Percentiles rank a stretch among this genome's conserved stretches.
Evolutionary conservation across 2,797 vertebrate genomes (phyloP).

Genomic region (Meriones psammophilus): DNA sequence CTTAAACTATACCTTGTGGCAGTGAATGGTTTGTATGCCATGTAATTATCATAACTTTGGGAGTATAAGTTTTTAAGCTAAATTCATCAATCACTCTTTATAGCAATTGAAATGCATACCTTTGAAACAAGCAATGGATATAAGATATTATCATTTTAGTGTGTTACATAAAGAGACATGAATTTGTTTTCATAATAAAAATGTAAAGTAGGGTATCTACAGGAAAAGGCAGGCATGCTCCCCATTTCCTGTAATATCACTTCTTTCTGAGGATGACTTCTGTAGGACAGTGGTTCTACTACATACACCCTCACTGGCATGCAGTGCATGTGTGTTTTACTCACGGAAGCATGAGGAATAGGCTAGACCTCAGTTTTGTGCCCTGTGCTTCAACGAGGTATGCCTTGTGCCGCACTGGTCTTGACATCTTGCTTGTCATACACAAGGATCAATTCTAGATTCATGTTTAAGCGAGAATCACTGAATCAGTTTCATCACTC

Average conservation of each 20-base stretch:
- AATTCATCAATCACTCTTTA: background rate
- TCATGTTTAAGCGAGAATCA: background rate
- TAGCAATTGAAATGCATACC: background rate
- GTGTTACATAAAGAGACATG: background rate
- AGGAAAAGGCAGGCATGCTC: background rate
- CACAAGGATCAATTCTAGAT: background rate
- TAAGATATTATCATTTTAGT: background rate
- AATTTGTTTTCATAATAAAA: background rate
- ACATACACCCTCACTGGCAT: rapidly evolving
- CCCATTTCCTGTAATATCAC: background rate
- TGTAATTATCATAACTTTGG: background rate
- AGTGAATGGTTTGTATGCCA: background rate
- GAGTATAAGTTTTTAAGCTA: background rate
- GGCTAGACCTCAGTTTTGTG: rapidly evolving
- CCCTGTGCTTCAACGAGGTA: rapidly evolving
- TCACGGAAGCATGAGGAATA: rapidly evolving
- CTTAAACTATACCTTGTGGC: background rate
- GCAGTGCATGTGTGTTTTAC: rapidly evolving
- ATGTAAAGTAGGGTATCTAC: background rate
- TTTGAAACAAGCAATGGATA: background rate
- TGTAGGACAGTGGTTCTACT: rapidly evolving
- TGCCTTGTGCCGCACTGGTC: rapidly evolving
- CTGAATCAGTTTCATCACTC: background rate
- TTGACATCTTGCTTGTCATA: too few relatives aligned
- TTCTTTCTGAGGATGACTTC: background rate